Percentiles rank a stretch among this genome's conserved stretches.
Evolutionary conservation across 2,888 invertebrate genomes (phyloP).

Genomic region (Andricus curvator): DNA sequence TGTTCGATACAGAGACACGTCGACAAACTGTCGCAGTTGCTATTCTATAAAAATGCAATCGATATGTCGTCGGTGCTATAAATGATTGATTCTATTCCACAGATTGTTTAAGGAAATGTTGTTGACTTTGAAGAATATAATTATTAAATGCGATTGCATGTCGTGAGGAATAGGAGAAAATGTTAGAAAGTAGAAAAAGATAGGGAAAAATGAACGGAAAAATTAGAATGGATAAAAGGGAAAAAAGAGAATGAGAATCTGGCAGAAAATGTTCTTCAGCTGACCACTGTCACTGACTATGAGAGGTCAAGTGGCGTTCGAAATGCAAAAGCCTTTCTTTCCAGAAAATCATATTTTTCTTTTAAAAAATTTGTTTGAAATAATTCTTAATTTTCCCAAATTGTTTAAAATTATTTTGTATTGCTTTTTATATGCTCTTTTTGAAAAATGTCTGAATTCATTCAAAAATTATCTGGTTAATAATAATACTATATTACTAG

Average conservation of each 20-base stretch:
- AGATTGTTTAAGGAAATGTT: conserved; percentile 51
- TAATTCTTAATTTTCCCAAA: too few species aligned
- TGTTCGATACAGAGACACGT: conserved; percentile 52
- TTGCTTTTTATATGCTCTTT: too few species aligned
- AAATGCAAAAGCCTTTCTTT: not conserved
- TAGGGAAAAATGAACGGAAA: not conserved
- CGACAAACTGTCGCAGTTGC: conserved; percentile 15
- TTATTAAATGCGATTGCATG: conserved; percentile 33
- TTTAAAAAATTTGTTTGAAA: too few species aligned
- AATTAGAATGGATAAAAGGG: not conserved
- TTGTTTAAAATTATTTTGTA: too few species aligned
- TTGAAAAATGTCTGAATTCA: too few species aligned
- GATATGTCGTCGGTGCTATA: conserved; percentile 35
- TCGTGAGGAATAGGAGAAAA: conserved; percentile 24
- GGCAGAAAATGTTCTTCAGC: not conserved
- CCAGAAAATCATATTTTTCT: not conserved
- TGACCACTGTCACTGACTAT: not conserved
- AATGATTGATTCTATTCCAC: conserved; percentile 36
- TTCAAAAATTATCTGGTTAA: too few species aligned
- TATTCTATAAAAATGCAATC: conserved; percentile 24
- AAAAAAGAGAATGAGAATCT: conserved; percentile 5
- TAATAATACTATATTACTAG: too few species aligned
- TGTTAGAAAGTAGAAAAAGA: not conserved
- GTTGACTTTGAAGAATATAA: conserved; percentile 50
- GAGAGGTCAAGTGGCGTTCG: not conserved